phyloP scores from a whole-genome alignment of 2,113 vertebrate genomes.

The Neopipo cinnamomea region DNA sequence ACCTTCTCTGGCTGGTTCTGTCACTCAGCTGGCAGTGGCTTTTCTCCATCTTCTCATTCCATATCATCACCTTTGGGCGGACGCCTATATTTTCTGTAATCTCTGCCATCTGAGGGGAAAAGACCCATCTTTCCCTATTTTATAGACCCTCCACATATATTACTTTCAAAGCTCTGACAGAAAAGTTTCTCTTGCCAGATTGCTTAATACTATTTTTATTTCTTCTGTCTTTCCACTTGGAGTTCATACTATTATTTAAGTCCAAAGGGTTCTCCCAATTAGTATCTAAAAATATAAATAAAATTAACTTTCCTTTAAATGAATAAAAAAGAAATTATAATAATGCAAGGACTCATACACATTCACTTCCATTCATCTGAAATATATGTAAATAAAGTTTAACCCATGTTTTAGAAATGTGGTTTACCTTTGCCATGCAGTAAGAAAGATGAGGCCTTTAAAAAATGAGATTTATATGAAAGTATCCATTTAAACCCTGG shows the following conservation, averaged over 20 bases:
- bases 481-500: not conserved
- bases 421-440: not conserved
- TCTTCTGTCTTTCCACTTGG: not conserved
- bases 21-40: not conserved
- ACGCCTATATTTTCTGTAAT: not conserved
- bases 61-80: not conserved
- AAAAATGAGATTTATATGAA: not conserved
- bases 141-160: not conserved
- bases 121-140: fast-evolving
- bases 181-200: not conserved
- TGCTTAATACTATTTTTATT: not conserved
- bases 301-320: not conserved
- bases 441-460: not conserved
- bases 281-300: not conserved
- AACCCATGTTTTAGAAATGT: not conserved
- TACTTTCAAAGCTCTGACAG: not conserved
- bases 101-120: not conserved
- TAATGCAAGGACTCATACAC: not conserved
- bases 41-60: not conserved
- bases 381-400: not conserved
- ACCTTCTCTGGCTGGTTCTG: not conserved
- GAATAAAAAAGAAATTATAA: not conserved
- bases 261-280: not conserved
- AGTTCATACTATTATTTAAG: not conserved
- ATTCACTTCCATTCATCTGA: not conserved